These are phyloP conservation scores for Agrochola lychnidis DNA, from an alignment of 2,888 invertebrate species.

Conservation along the genomic window DNA sequence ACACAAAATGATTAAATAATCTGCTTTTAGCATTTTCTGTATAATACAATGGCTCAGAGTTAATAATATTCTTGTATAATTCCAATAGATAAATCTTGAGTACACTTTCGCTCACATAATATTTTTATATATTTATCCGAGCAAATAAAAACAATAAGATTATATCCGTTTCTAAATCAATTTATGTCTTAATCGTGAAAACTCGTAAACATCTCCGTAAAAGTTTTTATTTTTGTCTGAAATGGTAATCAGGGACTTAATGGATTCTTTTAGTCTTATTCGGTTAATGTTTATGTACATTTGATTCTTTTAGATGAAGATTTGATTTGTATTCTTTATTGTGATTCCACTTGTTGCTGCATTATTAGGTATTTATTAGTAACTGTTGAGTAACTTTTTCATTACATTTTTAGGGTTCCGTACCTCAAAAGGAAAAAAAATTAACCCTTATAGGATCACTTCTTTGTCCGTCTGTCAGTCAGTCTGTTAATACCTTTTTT, in stretches of 20 bases:
- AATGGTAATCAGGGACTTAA: slow-evolving; percentile 26
- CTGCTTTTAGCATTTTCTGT: no score
- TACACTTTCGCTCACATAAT: not conserved
- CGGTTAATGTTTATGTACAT: slow-evolving; percentile 3
- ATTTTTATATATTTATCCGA: slow-evolving; percentile 12
- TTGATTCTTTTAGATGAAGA: slow-evolving; percentile 26
- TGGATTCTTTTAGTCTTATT: slow-evolving; percentile 37
- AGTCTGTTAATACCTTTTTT: no score
- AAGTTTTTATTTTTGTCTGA: slow-evolving; percentile 28
- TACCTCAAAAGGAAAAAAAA: no score
- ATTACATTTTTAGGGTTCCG: no score
- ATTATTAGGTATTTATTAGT: not conserved
- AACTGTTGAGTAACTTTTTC: not conserved
- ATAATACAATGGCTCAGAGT: no score
- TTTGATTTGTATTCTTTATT: slow-evolving; percentile 19
- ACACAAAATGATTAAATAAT: no score
- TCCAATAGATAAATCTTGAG: not conserved
- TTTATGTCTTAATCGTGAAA: slow-evolving; percentile 4
- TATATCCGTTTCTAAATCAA: slow-evolving; percentile 27
- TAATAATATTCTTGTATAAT: no score
- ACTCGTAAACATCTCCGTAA: slow-evolving; percentile 11
- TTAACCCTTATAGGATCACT: no score
- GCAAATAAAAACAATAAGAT: slow-evolving; percentile 20
- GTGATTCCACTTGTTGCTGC: slow-evolving; percentile 29
- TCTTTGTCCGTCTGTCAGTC: not conserved